Base-by-base conservation (phyloP, 2,797 vertebrate species). In the Falco columbarius region DNA sequence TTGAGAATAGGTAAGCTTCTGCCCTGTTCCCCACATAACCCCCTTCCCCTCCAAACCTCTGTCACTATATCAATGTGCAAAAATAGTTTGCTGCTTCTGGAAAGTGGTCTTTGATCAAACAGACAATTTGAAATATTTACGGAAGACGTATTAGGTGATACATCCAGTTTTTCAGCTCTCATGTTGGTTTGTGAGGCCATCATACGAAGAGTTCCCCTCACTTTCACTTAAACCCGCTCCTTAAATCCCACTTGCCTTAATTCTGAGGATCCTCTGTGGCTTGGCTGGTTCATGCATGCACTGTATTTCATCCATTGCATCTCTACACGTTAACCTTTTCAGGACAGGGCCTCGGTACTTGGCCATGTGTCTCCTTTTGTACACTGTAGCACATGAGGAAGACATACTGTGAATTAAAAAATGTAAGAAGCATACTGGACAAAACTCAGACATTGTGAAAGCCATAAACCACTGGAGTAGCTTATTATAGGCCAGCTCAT, bases 21-120 rank as follows among this genome's bases (percentile, higher is more conserved):
- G 8, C n/a, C 30, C 17, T 23, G 8, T 30, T 9, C 79, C 22
- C 6, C 21, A 46, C 7, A 56, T 9, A 46, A 18, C 13, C 1
- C 0, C 9, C 6, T 44, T 22, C 7, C 5, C 12, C 16, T 3
- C 3, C 1, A 70, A 20, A 87, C 4, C 30, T 7, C 2, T 74
- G 20, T 49, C 23, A 29, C 23, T 61, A 27, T 4, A 26, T 46
- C 14, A 44, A 32, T 2, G 17, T 40, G 32, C 12, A 63, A 49
- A 47, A 89, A 61, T 14, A 47, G 11, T 58, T 75, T 38, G 1
- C 10, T 55, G 3, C 19, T 82, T 76, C 32, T 68, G 32, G 56
- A 36, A 73, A 65, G 19, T 3, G 16, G 8, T 23, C 7, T 20
- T 77, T 58, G 40, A 65, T 49, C n/a, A 70, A 90, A 42, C 2